These are phyloP conservation scores for Pollenia griseotomentosa DNA, from an alignment of 2,888 invertebrate species.

Conservation along the genomic window DNA sequence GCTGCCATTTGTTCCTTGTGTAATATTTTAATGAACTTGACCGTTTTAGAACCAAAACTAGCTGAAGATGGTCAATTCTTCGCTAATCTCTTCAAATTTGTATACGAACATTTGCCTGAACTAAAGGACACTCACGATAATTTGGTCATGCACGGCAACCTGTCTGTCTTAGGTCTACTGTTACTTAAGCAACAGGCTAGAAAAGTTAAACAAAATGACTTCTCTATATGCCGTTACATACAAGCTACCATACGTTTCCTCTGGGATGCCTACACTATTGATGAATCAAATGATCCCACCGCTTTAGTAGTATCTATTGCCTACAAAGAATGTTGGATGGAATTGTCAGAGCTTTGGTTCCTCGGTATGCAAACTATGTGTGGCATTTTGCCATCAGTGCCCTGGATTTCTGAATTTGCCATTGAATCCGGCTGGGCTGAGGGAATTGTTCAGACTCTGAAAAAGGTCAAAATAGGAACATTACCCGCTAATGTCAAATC, in stretches of 20 bases:
- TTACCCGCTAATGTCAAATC: conserved; percentile 93
- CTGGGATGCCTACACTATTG: conserved; percentile 96
- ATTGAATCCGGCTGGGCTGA: conserved; percentile 97
- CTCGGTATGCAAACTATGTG: conserved; percentile 97
- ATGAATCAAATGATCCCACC: conserved; percentile 93
- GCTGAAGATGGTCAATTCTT: conserved; percentile 92
- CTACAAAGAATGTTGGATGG: conserved; percentile 95
- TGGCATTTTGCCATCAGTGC: conserved; percentile 90
- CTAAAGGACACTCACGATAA: conserved; percentile 93
- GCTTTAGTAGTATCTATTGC: conserved; percentile 93
- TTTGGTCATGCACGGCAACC: conserved; percentile 92
- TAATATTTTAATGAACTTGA: conserved; percentile 96
- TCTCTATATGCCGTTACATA: conserved; percentile 94
- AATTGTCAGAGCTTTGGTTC: conserved; percentile 96
- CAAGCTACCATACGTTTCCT: conserved; percentile 95
- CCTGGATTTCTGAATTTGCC: conserved; percentile 95
- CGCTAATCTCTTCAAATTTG: conserved; percentile 92
- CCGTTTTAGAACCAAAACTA: conserved; percentile 93
- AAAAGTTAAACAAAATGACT: conserved; percentile 94
- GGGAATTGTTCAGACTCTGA: conserved; percentile 92
- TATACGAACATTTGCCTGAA: conserved; percentile 93
- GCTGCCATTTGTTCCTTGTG: conserved; percentile 94
- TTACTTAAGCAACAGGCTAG: conserved; percentile 93
- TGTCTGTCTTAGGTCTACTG: conserved; percentile 92
- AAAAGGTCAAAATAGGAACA: conserved; percentile 92